A percentile compares a stretch with the other conserved stretches of the same genome.
These are phyloP conservation scores for Hephaestus fuliginosus DNA, from an alignment of 2,797 vertebrate species.

Conservation along the genomic window DNA sequence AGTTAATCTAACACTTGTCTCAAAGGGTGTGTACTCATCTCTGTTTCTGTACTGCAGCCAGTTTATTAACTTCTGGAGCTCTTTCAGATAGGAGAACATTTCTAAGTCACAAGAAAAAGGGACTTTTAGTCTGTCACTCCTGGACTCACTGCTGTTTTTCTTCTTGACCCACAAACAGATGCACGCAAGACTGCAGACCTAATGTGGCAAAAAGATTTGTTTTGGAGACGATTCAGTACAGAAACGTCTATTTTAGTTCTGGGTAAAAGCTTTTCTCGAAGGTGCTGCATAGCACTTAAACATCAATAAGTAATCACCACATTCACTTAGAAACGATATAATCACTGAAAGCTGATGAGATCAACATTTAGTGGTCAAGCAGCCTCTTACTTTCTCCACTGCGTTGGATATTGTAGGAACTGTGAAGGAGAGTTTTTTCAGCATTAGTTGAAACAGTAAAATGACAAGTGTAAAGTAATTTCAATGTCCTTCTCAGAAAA, in stretches of 20 bases:
- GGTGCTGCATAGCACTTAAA: slow-evolving; percentile 13
- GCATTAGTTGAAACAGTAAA: neutral
- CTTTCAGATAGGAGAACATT: neutral
- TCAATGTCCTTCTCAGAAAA: neutral
- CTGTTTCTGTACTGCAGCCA: neutral
- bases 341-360: slow-evolving; percentile 34
- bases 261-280: slow-evolving; percentile 19
- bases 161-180: slow-evolving; percentile 7
- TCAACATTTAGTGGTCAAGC: slow-evolving; percentile 1
- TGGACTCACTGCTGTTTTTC: neutral
- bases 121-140: neutral
- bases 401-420: neutral
- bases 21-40: slow-evolving; percentile 5
- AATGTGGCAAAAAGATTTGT: slow-evolving; percentile 5
- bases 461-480: neutral
- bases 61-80: neutral
- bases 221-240: slow-evolving; percentile 2
- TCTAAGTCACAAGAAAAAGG: neutral
- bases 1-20: slow-evolving; percentile 1
- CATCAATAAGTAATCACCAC: slow-evolving; percentile 42
- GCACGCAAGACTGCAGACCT: neutral
- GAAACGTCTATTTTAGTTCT: neutral
- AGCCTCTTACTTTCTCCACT: neutral
- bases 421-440: neutral
- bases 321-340: slow-evolving; percentile 23